phyloP scores from a whole-genome alignment of 30 jellyfish, hydroid and myxozoan species.

The Haliclystus octoradiatus region DNA sequence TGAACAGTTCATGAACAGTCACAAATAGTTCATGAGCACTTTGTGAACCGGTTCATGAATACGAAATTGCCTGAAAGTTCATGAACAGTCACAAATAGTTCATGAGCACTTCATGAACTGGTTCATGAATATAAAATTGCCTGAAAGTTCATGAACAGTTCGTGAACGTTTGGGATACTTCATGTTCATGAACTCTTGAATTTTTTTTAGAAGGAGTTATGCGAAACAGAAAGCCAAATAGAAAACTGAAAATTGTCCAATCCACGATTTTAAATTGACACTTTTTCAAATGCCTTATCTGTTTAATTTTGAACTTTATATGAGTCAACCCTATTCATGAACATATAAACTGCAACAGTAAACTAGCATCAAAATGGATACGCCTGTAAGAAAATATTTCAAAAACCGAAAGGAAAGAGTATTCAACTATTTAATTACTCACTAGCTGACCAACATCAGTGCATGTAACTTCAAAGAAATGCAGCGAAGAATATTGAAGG shows the following conservation, averaged over 20 bases:
- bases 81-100: too few relatives aligned
- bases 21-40: too few relatives aligned
- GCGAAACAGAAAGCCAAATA: neutral
- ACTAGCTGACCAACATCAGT: constrained; percentile 75
- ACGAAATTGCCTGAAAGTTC: too few relatives aligned
- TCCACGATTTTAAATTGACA: neutral
- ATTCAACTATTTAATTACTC: too few relatives aligned
- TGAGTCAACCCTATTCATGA: neutral
- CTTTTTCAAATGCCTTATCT: neutral
- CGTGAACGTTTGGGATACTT: too few relatives aligned
- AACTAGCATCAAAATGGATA: neutral
- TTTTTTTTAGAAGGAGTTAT: neutral
- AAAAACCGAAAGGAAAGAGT: too few relatives aligned
- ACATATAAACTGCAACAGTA: neutral
- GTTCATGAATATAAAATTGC: too few relatives aligned
- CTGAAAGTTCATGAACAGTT: too few relatives aligned
- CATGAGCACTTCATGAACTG: too few relatives aligned
- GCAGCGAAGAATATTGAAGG: constrained; percentile 4
- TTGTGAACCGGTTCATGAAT: too few relatives aligned
- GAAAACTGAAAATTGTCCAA: neutral
- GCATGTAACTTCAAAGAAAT: constrained; percentile 77
- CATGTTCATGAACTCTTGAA: too few relatives aligned
- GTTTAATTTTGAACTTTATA: neutral
- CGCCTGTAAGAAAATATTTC: neutral
- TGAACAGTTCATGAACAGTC: too few relatives aligned